These are phyloP conservation scores for Drosophila subpulchrella DNA, from an alignment of 1,140 invertebrate genomes.

Conservation along the genomic window DNA sequence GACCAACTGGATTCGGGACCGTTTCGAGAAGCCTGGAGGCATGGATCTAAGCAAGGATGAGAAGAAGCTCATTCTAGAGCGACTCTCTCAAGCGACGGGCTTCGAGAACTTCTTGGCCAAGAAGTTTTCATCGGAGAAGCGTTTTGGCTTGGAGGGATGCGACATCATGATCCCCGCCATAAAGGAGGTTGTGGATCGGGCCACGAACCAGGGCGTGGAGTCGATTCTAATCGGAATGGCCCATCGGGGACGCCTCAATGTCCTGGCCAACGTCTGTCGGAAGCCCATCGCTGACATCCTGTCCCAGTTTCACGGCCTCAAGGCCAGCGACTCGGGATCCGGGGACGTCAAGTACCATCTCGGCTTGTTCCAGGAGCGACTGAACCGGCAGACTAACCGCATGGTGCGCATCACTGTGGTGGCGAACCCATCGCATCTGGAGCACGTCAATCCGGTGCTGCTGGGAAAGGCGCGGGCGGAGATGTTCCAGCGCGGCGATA, in stretches of 20 bases:
- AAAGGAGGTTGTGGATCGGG: conserved; percentile 94
- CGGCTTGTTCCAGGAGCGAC: conserved; percentile 92
- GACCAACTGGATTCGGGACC: conserved; percentile 91
- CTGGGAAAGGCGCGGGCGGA: conserved; percentile 93
- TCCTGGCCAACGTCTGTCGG: conserved; percentile 94
- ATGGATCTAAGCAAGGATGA: conserved; percentile 41
- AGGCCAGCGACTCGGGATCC: conserved; percentile 90
- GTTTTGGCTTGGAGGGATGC: conserved; percentile 96
- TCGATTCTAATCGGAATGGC: conserved; percentile 92
- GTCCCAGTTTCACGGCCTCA: conserved; percentile 92
- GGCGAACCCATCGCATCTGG: conserved; percentile 96
- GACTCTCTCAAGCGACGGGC: conserved; percentile 58
- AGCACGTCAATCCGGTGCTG: conserved; percentile 94
- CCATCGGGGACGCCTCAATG: conserved; percentile 95
- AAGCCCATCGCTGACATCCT: conserved; percentile 95
- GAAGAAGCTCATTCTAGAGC: conserved; percentile 61
- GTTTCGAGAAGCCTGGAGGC: conserved; percentile 90
- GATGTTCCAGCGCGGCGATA: conserved; percentile 93
- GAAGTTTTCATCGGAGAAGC: conserved; percentile 95
- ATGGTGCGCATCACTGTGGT: conserved; percentile 93
- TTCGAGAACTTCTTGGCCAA: conserved; percentile 95
- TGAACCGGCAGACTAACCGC: conserved; percentile 92
- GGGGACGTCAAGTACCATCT: conserved; percentile 99
- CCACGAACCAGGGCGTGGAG: conserved; percentile 91
- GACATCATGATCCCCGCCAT: conserved; percentile 95